phyloP scores from a whole-genome alignment of 2,113 vertebrate genomes.

The Candoia aspera region DNA sequence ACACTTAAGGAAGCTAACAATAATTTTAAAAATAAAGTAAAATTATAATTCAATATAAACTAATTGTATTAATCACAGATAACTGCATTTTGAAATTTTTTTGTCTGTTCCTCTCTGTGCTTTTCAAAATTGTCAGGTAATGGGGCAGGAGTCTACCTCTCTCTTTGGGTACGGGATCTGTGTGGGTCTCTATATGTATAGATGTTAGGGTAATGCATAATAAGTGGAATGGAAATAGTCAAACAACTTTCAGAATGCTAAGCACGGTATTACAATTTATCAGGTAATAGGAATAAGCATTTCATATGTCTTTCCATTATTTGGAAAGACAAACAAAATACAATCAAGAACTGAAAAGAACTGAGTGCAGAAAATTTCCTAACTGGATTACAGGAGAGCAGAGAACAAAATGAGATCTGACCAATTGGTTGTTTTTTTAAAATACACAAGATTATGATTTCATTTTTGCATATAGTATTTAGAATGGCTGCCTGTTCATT shows the following conservation, averaged over 20 bases:
- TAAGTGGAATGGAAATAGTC: neutral
- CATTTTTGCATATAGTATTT: slow-evolving; percentile 51
- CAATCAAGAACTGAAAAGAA: neutral
- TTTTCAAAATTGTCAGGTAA: neutral
- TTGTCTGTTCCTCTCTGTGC: neutral
- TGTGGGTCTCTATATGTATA: neutral
- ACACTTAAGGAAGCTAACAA: neutral
- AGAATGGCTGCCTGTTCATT: slow-evolving; percentile 59
- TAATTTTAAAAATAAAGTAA: neutral
- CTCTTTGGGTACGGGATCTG: neutral
- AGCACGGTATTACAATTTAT: neutral
- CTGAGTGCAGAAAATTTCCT: neutral
- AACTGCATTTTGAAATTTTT: neutral
- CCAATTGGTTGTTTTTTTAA: neutral
- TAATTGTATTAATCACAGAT: neutral
- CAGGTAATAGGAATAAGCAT: neutral
- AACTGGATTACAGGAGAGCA: neutral
- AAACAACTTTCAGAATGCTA: neutral
- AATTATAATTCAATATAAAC: neutral
- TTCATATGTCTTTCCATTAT: neutral
- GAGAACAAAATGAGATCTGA: neutral
- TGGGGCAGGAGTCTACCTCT: neutral
- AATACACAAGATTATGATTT: slow-evolving; percentile 32
- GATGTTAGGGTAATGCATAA: neutral
- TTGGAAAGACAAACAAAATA: neutral